These are phyloP conservation scores for Hyles vespertilio DNA, from an alignment of 1,140 invertebrate genomes.

Conservation along the genomic window DNA sequence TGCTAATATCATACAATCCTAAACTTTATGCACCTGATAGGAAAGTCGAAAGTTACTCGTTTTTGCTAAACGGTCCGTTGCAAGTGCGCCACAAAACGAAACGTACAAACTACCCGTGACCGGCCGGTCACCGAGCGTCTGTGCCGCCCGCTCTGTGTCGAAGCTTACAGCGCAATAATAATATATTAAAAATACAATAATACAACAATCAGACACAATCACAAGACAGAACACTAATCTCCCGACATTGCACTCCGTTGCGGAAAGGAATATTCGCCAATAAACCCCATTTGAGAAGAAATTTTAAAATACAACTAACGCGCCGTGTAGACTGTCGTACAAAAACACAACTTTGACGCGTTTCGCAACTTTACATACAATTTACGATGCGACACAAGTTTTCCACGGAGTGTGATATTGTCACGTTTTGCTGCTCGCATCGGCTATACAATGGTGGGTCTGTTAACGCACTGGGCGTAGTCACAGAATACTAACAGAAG, in stretches of 20 bases:
- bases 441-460: too few species aligned
- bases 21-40: slow-evolving; percentile 30
- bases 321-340: neutral
- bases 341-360: slow-evolving; percentile 2
- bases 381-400: too few species aligned
- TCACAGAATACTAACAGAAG: too few species aligned
- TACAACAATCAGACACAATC: slow-evolving; percentile 14
- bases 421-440: too few species aligned
- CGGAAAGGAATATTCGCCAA: slow-evolving; percentile 18
- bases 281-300: slow-evolving; percentile 19
- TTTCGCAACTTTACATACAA: too few species aligned
- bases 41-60: slow-evolving; percentile 28
- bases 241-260: slow-evolving; percentile 24
- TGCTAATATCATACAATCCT: slow-evolving; percentile 24
- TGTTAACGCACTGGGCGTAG: too few species aligned
- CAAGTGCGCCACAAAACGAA: slow-evolving; percentile 10
- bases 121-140: too few species aligned
- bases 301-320: slow-evolving; percentile 15
- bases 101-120: slow-evolving; percentile 2
- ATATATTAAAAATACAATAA: slow-evolving; percentile 17
- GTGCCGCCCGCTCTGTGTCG: slow-evolving; percentile 2
- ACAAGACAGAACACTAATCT: slow-evolving; percentile 17
- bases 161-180: slow-evolving; percentile 15
- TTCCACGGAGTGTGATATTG: too few species aligned
- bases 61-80: slow-evolving; percentile 16